Base-by-base conservation (phyloP, 2,797 vertebrate species). In the Scomberomorus guttatus region DNA sequence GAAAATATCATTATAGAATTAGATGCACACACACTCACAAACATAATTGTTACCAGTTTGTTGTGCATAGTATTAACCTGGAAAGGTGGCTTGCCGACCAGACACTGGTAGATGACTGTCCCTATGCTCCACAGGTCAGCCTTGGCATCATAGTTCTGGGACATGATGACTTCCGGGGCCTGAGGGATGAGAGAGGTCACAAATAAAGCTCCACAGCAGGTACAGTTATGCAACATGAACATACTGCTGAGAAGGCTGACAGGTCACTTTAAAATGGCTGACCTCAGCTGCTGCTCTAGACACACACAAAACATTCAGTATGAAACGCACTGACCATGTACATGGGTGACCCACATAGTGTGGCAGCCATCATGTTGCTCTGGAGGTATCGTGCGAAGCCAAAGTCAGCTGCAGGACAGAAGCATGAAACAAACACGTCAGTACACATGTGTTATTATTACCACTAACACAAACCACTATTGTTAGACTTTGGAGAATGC, bases 361-460 rank as follows among this genome's bases (percentile, higher is more conserved):
- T 99, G 81, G 98, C 98, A n/a, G 98, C 98, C 98, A 99, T 99
- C 97, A 99, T 99, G 94, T 99, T 99, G 94, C 97, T 99, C 87
- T 99, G 98, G 56, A 99, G 96, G 77, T 99, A 99, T 57, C 98
- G 97, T 74, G 98, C 98, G 81, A 99, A 99, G 64, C 98, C 98
- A 93, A 99, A 99, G 93, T 99, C 98, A 92, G 98, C 98, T 99
- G 93, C 60, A 85, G 89, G 77, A 83, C 68, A 75, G 44, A 83
- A 52, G 9, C 24, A 72, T 2, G 51, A 79, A 56, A 80, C 37
- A 60, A 64, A 50, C 2, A 58, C 74, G 66, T 83, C 32, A 84
- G 59, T 22, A 46, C 18, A 80, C 46, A 34, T 2, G n/a, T 57
- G 52, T 46, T 64, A 18, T 84, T 88, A 87, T 86, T 72, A 85